A percentile compares a stretch with the other conserved stretches of the same genome.
phyloP scores from a whole-genome alignment of 2,113 vertebrate species.

The Danionella cerebrum region DNA sequence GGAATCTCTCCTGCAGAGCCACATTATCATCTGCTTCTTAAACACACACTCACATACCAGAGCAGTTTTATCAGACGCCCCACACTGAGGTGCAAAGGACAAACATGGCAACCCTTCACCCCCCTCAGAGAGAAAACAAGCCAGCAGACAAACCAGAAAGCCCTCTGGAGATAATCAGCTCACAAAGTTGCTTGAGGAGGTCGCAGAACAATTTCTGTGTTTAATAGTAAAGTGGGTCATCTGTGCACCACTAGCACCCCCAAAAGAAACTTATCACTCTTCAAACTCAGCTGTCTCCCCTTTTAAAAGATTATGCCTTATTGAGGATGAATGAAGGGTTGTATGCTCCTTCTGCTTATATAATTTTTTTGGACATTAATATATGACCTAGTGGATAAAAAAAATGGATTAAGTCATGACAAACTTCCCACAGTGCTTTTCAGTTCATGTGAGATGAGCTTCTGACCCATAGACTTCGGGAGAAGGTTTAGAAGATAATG shows the following conservation, averaged over 20 bases:
- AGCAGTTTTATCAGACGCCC: slow-evolving; percentile 11
- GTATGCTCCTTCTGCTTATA: no score
- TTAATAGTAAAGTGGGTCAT: background rate
- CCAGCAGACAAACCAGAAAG: background rate
- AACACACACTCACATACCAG: background rate
- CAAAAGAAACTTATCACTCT: background rate
- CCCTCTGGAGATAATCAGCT: background rate
- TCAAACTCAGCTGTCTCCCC: background rate
- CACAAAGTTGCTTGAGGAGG: background rate
- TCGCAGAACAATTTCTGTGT: no score
- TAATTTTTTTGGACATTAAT: no score
- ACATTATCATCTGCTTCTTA: background rate
- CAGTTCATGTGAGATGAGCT: no score
- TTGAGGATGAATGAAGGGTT: no score
- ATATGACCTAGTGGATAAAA: no score
- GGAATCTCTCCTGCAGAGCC: background rate
- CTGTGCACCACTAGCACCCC: background rate
- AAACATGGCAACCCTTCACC: slow-evolving; percentile 16
- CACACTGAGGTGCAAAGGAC: slow-evolving; percentile 33
- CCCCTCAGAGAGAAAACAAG: background rate
- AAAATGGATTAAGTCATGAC: no score
- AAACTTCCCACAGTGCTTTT: no score
- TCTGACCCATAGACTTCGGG: no score
- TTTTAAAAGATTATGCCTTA: no score
- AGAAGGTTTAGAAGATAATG: no score